Conservation (phyloP, 2,797 vertebrate genomes). For the Pelodytes ibericus region DNA sequence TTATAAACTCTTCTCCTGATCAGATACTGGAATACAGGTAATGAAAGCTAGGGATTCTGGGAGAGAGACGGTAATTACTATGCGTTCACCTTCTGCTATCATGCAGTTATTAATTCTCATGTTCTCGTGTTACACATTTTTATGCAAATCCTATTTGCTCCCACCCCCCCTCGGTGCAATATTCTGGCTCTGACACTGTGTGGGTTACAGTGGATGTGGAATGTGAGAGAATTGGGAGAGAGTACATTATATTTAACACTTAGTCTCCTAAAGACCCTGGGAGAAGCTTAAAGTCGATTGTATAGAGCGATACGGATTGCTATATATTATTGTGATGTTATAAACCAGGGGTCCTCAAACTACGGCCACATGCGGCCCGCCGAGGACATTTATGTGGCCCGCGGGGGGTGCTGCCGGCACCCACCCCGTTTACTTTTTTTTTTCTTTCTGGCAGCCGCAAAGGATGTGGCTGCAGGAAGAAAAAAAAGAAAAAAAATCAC, state of each 20-base stretch:
- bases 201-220: accelerated
- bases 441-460: no score
- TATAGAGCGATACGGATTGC: no score
- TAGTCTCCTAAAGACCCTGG: no score
- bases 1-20: slow-evolving; percentile 61
- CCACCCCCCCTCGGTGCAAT: background rate
- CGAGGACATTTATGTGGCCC: no score
- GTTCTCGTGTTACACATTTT: slow-evolving; percentile 52
- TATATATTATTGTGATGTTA: no score
- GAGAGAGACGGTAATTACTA: slow-evolving; percentile 46
- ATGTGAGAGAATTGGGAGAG: background rate
- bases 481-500: no score
- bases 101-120: slow-evolving; percentile 37
- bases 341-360: no score
- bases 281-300: no score
- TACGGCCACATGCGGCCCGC: no score
- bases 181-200: background rate
- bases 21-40: slow-evolving; percentile 57
- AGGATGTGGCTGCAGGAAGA: no score
- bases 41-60: slow-evolving; percentile 52
- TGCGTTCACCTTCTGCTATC: slow-evolving; percentile 17
- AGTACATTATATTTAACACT: background rate
- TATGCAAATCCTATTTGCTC: slow-evolving; percentile 36
- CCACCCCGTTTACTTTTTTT: no score
- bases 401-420: no score